phyloP scores from a whole-genome alignment of 2,113 vertebrate species.

The Grammomys dolichurus region DNA sequence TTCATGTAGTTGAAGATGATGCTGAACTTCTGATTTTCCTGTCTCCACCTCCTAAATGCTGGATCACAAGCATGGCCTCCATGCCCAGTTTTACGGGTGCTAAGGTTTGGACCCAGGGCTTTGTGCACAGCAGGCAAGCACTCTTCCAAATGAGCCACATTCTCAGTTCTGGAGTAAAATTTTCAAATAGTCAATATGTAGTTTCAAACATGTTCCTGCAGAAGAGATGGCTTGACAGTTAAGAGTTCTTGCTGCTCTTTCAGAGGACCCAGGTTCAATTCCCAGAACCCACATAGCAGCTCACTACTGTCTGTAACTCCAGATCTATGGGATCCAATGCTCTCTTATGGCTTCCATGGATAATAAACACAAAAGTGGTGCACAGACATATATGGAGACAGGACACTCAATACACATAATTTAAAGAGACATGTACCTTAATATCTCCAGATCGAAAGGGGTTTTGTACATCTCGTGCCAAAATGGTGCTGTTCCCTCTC shows the following conservation, averaged over 20 bases:
- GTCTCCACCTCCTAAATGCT: not conserved
- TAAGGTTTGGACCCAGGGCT: not conserved
- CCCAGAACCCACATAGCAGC: not conserved
- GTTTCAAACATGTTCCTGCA: not conserved
- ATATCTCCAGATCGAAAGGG: conserved; percentile 82
- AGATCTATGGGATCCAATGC: not conserved
- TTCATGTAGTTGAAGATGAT: not conserved
- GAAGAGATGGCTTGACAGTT: not conserved
- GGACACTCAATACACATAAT: too few relatives aligned
- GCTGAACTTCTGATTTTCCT: not conserved
- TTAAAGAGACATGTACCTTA: conserved; percentile 69
- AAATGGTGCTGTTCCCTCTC: conserved; percentile 76
- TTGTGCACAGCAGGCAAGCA: not conserved
- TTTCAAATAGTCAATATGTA: not conserved
- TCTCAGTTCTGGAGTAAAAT: not conserved
- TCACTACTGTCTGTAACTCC: not conserved
- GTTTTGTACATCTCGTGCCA: conserved; percentile 84
- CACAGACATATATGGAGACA: not conserved
- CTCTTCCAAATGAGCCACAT: not conserved
- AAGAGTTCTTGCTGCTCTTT: not conserved
- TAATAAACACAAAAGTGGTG: not conserved
- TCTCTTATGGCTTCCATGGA: not conserved
- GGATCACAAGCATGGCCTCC: not conserved
- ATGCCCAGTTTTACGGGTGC: not conserved
- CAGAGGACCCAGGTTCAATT: not conserved